Conservation (phyloP, 2,113 vertebrate species). For the Leptobrachium leishanense region DNA sequence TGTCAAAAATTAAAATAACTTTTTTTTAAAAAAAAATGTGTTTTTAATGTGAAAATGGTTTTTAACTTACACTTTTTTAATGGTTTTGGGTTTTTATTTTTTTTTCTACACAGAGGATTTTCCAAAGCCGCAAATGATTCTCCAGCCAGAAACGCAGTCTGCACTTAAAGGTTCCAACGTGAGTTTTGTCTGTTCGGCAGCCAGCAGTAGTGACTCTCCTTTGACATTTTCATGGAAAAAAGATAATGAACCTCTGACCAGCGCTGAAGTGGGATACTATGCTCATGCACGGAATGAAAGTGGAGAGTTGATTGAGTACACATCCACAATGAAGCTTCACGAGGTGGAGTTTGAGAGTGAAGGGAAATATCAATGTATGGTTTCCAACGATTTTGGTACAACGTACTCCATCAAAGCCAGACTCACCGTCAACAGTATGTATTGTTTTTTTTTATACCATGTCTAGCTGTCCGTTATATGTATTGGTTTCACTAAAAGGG, state of each 20-base stretch:
- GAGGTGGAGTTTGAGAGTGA: conserved; percentile 85
- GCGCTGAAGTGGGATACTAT: conserved; percentile 90
- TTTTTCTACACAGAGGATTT: conserved; percentile 83
- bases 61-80: conserved; percentile 2
- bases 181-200: conserved; percentile 90
- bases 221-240: conserved; percentile 98
- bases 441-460: conserved; percentile 38
- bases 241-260: conserved; percentile 86
- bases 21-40: too few species aligned
- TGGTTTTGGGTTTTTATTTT: conserved; percentile 3
- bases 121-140: conserved; percentile 94
- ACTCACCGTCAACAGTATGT: conserved; percentile 94
- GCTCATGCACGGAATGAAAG: conserved; percentile 83
- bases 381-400: conserved; percentile 97
- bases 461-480: not conserved
- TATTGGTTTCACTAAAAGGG: not conserved
- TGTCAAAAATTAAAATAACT: too few species aligned
- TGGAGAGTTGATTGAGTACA: conserved; percentile 89
- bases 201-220: conserved; percentile 94
- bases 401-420: conserved; percentile 94
- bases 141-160: conserved; percentile 93
- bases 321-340: conserved; percentile 84
- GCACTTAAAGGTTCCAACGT: conserved; percentile 89
- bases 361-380: conserved; percentile 95
- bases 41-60: not conserved